Base-by-base conservation (phyloP, 92 coral and sea anemone genomes). In the Meandrina meandrites region DNA sequence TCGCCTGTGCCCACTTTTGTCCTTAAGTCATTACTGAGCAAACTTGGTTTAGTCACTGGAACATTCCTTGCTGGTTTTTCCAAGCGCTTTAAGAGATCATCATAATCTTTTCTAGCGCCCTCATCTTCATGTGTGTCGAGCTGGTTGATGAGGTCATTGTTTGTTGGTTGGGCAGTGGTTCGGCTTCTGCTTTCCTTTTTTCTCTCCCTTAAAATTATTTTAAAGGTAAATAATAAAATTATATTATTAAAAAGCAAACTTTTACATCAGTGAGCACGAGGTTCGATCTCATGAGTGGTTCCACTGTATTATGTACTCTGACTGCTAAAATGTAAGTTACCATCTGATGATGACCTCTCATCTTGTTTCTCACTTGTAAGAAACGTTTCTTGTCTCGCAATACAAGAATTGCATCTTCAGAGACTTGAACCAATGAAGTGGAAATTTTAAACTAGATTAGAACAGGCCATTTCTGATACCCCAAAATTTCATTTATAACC, bases 11-110 rank as follows among this genome's bases (percentile, higher is more conserved):
- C 32, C 19, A 4, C 76, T 77, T 54, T 51, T 14, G 50, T 30
- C n/a, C 54, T 62, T 37, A 45, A 57, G 21, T 84, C 88, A 19
- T 77, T 76, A 37, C 75, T 9, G 12, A 42, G 66, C 66, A 17
- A n/a, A 58, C 77, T 64, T 62, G 76, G 66, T 85, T 77, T 74
- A 56, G 80, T 24, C 28, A 21, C 2, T 9, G 53, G 58, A 42
- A 28, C n/a, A 19, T 34, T 66, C 31, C 37, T 10, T 22, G 82
- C 87, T 18, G 94, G 86, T 71, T 91, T 88, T 27, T 93, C 94
- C n/a, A 91, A 93, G 68, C 86, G 81, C 51, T 91, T 84, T 5
- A 94, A 86, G 42, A 93, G 82, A 71, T 94, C 93, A 17, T 84
- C 88, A 62, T 93, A 89, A 74, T 91, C 96, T 75, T 91, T 90